Conservation (phyloP, 2,113 vertebrate species). For the Rafetus swinhoei region DNA sequence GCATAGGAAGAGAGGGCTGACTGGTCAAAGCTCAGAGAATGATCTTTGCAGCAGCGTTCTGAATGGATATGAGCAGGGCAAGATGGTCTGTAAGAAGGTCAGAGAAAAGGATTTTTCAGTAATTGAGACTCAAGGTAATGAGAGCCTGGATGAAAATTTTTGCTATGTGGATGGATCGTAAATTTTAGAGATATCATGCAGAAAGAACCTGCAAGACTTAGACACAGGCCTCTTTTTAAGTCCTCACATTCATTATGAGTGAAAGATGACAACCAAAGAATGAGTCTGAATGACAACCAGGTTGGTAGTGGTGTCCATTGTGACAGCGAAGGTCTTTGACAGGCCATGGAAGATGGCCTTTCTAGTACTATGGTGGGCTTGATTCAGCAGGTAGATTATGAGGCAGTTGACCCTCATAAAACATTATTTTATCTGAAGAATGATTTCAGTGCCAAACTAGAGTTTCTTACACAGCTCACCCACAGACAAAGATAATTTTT, state of each 20-base stretch:
- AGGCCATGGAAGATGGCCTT: not conserved
- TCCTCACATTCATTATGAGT: not conserved
- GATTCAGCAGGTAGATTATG: not conserved
- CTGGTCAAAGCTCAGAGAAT: not conserved
- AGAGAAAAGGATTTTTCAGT: no score
- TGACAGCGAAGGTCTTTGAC: not conserved
- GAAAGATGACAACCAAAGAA: not conserved
- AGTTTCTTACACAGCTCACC: constrained; percentile 5
- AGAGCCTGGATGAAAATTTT: no score
- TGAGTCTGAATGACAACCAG: not conserved
- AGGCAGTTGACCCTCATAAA: not conserved
- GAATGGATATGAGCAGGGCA: not conserved
- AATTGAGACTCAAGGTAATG: no score
- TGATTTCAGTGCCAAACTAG: not conserved
- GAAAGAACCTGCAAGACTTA: no score
- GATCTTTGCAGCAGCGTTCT: not conserved
- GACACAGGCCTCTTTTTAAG: not conserved
- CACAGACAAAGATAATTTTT: not conserved
- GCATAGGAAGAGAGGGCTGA: not conserved
- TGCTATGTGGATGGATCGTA: no score
- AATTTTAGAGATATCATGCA: no score
- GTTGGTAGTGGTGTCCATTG: not conserved
- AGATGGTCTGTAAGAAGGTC: no score
- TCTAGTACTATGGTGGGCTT: not conserved
- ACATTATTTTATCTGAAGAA: not conserved